Base-by-base conservation (phyloP, 2,888 invertebrate genomes). In the Ectropis crepuscularia region DNA sequence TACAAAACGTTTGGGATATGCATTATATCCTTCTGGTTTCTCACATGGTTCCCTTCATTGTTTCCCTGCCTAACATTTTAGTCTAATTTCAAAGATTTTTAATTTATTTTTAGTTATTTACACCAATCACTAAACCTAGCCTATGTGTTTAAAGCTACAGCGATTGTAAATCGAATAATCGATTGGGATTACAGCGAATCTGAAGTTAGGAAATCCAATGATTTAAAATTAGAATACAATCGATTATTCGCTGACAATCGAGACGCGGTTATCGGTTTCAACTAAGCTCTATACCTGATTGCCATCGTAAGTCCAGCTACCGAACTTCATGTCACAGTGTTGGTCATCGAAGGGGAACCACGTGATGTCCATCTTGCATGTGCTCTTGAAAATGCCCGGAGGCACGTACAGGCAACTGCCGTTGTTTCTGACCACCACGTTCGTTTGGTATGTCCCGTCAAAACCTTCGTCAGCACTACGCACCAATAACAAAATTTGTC, bases 301-400 rank as follows among this genome's bases (percentile, higher is more conserved):
- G 94, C 98, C 98, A 93, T 98, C 98, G 95, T 99, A 99, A 88
- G 99, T 99, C 99, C 99, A 99, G 94, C 99, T 99, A 94, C 99
- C 99, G 94, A 99, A 99, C 96, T 99, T 98, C 97, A 99, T 98
- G 94, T 98, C 97, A 95, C 99, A 99, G 94, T 97, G 96, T 96
- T 99, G 99, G 94, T 99, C 99, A 95, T 99, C 99, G 95, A 99
- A 99, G 93, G 99, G 99, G 95, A 99, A 99, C 99, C 99, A 99
- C 93, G 99, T 99, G 96, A 99, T 99, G 96, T 99, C 98, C 95
- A 99, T 99, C 95, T 98, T 98, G 96, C 99, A 99, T 94, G 99
- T 99, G 96, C 99, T 98, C 96, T 99, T 99, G 96, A 99, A 99
- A 95, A 99, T 99, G 93, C 99, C 99, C 92, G 99, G 99, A 89